Conservation (phyloP, 2,888 invertebrate species). For the Adela reaumurella region DNA sequence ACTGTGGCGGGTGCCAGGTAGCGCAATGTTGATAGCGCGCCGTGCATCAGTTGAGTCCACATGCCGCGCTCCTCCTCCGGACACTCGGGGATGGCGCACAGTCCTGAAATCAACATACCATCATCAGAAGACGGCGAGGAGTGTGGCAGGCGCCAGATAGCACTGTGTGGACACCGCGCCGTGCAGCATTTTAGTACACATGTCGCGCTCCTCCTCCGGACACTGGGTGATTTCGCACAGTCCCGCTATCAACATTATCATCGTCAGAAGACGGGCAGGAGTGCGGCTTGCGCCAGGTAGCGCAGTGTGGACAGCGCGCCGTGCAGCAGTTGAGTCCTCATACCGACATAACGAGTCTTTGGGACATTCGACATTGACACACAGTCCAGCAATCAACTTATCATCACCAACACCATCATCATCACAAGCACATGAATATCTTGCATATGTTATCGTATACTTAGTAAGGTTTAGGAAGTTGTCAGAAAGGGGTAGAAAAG, state of each 20-base stretch:
- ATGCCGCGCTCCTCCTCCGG: conserved; percentile 42
- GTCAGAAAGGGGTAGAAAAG: no score
- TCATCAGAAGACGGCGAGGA: conserved; percentile 54
- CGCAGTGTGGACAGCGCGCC: conserved; percentile 48
- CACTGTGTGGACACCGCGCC: conserved; percentile 48
- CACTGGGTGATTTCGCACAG: conserved; percentile 47
- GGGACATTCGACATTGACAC: conserved; percentile 46
- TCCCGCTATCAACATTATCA: conserved; percentile 36
- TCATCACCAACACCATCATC: no score
- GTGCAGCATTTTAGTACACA: conserved; percentile 47
- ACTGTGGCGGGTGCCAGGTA: conserved; percentile 56
- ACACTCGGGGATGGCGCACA: conserved; percentile 47
- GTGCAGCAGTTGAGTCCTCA: conserved; percentile 47
- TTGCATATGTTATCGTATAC: no score
- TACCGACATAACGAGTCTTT: conserved; percentile 39
- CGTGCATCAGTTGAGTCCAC: conserved; percentile 45
- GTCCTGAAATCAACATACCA: conserved; percentile 36
- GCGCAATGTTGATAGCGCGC: conserved; percentile 47
- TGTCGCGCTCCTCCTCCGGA: conserved; percentile 39
- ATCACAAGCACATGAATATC: no score
- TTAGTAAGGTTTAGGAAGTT: no score
- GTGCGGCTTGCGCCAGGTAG: conserved; percentile 53
- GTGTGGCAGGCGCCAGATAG: conserved; percentile 53
- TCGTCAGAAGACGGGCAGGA: conserved; percentile 54
- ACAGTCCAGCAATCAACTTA: conserved; percentile 39